Conservation (phyloP, 2,113 vertebrate species). For the Melanotaenia duboulayi region DNA sequence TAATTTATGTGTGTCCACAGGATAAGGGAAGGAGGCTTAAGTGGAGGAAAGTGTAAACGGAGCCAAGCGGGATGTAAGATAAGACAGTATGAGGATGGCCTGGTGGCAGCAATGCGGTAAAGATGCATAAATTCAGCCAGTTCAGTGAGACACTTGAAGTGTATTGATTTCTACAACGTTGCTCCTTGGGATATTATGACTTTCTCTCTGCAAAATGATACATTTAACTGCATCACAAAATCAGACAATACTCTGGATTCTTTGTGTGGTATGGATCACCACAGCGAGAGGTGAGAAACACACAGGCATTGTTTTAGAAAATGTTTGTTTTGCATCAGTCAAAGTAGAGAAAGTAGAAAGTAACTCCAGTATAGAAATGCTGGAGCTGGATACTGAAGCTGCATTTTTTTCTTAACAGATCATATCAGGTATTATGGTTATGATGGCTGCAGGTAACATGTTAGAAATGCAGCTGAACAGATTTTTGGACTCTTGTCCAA, state of each 20-base stretch:
- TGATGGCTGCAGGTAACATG: background rate
- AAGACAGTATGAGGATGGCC: background rate
- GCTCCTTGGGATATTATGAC: background rate
- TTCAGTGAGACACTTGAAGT: background rate
- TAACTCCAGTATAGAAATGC: too few relatives aligned
- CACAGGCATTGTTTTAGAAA: background rate
- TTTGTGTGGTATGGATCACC: slow-evolving; percentile 39
- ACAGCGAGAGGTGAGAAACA: slow-evolving; percentile 56
- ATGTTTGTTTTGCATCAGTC: background rate
- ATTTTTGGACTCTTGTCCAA: background rate
- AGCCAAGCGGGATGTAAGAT: background rate
- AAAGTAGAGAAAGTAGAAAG: background rate
- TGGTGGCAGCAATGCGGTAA: background rate
- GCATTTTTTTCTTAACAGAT: background rate
- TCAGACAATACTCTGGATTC: slow-evolving; percentile 22
- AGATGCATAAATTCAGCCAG: background rate
- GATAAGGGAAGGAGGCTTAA: background rate
- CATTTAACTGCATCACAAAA: background rate
- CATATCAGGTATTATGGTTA: background rate
- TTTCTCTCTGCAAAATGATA: background rate
- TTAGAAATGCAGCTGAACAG: background rate
- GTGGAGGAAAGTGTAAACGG: slow-evolving; percentile 1
- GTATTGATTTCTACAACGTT: background rate
- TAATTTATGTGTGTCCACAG: slow-evolving; percentile 56
- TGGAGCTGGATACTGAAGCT: too few relatives aligned